A percentile compares a stretch with the other conserved stretches of the same genome.
Evolutionary conservation across 2,888 invertebrate genomes (phyloP).

Genomic region (Lissonota sp.): DNA sequence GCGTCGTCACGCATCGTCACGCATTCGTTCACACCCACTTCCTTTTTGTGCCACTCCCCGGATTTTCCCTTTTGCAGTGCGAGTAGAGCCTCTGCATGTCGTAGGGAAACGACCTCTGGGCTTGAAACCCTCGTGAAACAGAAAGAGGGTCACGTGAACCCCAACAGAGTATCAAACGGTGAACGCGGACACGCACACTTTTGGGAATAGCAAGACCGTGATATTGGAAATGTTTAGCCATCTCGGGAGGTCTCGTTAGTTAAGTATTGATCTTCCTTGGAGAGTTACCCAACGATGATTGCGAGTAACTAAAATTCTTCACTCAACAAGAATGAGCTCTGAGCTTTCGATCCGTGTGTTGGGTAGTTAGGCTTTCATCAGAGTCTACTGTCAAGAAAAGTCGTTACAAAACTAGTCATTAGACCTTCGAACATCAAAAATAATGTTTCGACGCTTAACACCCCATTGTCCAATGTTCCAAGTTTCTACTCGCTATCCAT

Average conservation of each 20-base stretch:
- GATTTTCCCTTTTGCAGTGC: conserved; percentile 71
- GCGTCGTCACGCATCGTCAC: conserved; percentile 81
- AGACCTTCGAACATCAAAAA: too few species aligned
- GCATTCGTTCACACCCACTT: conserved; percentile 83
- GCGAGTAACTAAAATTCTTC: background rate
- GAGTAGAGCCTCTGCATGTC: conserved; percentile 36
- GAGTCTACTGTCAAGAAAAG: too few species aligned
- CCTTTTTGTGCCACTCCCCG: conserved; percentile 84
- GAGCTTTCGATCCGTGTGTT: background rate
- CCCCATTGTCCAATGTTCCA: too few species aligned
- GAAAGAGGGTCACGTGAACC: conserved; percentile 57
- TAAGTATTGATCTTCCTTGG: conserved; percentile 54
- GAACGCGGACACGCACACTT: conserved; percentile 60
- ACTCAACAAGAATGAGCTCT: background rate
- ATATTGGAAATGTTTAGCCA: conserved; percentile 64
- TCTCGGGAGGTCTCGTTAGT: conserved; percentile 59
- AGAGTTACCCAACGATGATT: background rate
- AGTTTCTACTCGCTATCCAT: too few species aligned
- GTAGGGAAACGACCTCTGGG: conserved; percentile 51
- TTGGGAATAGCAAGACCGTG: conserved; percentile 26
- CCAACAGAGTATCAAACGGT: conserved; percentile 29
- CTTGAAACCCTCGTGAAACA: conserved; percentile 42
- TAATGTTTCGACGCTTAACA: too few species aligned
- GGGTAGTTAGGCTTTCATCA: background rate
- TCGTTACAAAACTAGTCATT: too few species aligned